phyloP scores from a whole-genome alignment of 1,140 invertebrate species.

The Tetramorium simillimum region DNA sequence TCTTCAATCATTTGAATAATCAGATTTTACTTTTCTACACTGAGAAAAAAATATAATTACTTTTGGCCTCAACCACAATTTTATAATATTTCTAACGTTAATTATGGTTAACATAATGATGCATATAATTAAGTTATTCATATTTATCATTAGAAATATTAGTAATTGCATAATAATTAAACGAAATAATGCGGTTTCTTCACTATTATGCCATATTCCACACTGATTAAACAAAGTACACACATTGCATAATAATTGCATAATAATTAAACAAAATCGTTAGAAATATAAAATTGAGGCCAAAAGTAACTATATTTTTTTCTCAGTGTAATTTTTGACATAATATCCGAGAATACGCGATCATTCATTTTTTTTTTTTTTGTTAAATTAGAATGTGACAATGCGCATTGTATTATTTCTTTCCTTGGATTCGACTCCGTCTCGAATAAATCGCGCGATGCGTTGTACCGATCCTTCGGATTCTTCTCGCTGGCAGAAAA shows the following conservation, averaged over 20 bases:
- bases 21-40: background rate
- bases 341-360: background rate
- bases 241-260: too few species aligned
- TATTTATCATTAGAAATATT: too few species aligned
- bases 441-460: background rate
- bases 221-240: too few species aligned
- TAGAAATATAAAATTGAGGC: too few species aligned
- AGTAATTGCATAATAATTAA: conserved; percentile 83
- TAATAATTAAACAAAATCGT: too few species aligned
- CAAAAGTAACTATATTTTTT: too few species aligned
- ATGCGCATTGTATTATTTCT: background rate
- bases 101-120: too few species aligned
- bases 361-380: background rate
- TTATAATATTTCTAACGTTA: too few species aligned
- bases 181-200: conserved; percentile 98
- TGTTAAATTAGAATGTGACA: background rate
- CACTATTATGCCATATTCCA: conserved; percentile 97
- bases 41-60: too few species aligned
- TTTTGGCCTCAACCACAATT: too few species aligned
- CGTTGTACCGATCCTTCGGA: background rate
- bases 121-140: too few species aligned
- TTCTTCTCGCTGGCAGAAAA: conserved; percentile 15
- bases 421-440: background rate
- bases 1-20: background rate
- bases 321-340: too few species aligned